Base-by-base conservation (phyloP, 1,140 invertebrate genomes). In the Papilio glaucus region DNA sequence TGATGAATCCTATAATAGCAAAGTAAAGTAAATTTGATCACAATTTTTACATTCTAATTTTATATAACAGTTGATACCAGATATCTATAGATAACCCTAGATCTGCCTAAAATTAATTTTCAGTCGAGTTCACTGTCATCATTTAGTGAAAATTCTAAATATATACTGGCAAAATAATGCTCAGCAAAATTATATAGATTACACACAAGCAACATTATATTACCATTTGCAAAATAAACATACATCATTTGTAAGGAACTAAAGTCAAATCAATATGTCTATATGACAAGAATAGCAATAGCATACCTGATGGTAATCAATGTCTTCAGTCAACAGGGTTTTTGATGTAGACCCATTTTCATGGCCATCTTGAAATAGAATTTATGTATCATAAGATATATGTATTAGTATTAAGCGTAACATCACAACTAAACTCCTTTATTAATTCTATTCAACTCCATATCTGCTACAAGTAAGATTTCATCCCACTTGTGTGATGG, bases 401-500 rank as follows among this genome's bases (percentile, higher is more conserved):
- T 67, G 6, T 41, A 38, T 65, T 71, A 75, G 75, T 53, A 76
- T 72, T 71, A 67, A 71, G 63, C 73, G 57, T 68, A 70, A 77
- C 76, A 79, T 90, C 82, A 92, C 85, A 89, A 82, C 69, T 83
- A 73, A 71, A 84, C 78, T 71, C 86, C 85, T 85, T 88, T 92
- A 75, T 94, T 93, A 76, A 93, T 90, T 85, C 86, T 92, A 90
- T 77, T 92, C 75, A 93, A 84, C 86, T 94, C 93, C 93, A 93
- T 93, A 74, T 93, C 87, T 57, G 88, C 93, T 13, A 94, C 92
- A 67, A 91, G 85, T 60, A 94, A 76, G 62, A 94, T 93, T 76
- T 93, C 91, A 88, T 93, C 88, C 93, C 93, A 94, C 77, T 94
- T 94, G 72, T 93, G 90, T 49, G 88, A 90, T 38, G 91, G 91